Evolutionary conservation across 2,888 invertebrate genomes (phyloP).

Genomic region (Maniola hyperantus): DNA sequence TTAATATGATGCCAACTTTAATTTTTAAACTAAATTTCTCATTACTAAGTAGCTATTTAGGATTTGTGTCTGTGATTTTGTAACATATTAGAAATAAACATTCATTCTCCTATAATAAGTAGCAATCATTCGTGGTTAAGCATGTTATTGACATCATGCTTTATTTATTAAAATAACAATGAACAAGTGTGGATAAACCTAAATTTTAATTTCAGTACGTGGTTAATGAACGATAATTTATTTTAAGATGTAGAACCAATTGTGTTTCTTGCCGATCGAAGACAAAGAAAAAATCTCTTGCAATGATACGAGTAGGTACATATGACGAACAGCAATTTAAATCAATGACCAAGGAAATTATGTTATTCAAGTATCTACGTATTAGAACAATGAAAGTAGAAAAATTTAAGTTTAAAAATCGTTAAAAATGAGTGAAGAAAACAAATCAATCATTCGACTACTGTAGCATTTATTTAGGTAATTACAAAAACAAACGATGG

Average conservation of each 20-base stretch:
- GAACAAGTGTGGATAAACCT: constrained; percentile 16
- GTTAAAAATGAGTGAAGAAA: not conserved
- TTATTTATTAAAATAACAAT: constrained; percentile 31
- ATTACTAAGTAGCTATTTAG: not conserved
- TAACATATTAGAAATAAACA: not conserved
- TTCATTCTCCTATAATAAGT: constrained; percentile 10
- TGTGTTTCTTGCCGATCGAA: constrained; percentile 26
- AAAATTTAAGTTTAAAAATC: not conserved
- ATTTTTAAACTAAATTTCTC: not conserved
- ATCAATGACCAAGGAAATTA: constrained; percentile 24
- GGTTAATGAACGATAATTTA: constrained; percentile 29
- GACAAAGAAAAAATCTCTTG: constrained; percentile 26
- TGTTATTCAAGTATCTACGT: constrained; percentile 18
- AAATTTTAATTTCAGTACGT: constrained; percentile 26
- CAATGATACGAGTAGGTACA: constrained; percentile 1
- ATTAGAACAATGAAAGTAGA: constrained; percentile 16
- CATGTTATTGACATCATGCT: constrained; percentile 36
- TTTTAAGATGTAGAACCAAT: constrained; percentile 27
- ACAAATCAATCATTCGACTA: constrained; percentile 5
- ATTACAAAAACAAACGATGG: constrained; percentile 1
- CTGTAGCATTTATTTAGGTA: not conserved
- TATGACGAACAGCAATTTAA: constrained; percentile 24
- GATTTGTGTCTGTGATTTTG: not conserved
- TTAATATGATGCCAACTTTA: too few relatives aligned
- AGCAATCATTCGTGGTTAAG: constrained; percentile 16